These are phyloP conservation scores for Microcaecilia unicolor DNA, from an alignment of 2,797 vertebrate species.

Conservation along the genomic window DNA sequence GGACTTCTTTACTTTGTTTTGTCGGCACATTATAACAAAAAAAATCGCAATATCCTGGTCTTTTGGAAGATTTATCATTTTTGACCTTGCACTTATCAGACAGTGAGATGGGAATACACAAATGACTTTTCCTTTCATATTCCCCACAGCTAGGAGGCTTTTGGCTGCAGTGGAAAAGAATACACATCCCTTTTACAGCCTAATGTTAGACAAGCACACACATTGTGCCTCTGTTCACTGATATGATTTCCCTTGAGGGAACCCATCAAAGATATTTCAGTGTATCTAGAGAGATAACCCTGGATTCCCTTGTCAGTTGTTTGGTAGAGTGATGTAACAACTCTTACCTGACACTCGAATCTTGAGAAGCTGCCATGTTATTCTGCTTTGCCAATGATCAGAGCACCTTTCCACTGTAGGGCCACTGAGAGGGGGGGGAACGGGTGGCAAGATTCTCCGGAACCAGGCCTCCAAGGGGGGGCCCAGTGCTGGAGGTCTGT, in stretches of 20 bases:
- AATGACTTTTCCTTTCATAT: too few species aligned
- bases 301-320: conserved; percentile 23
- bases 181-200: background rate
- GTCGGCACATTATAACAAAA: too few species aligned
- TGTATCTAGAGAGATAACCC: conserved; percentile 26
- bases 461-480: too few species aligned
- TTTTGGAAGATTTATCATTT: too few species aligned
- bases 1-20: too few species aligned
- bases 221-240: conserved; percentile 13
- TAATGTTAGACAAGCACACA: background rate
- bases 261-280: conserved; percentile 32
- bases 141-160: background rate
- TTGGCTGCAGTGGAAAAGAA: background rate
- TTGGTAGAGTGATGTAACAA: conserved; percentile 2
- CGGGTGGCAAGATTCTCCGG: too few species aligned
- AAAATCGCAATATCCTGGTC: too few species aligned
- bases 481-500: too few species aligned
- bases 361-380: background rate
- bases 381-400: too few species aligned
- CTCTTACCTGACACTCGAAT: conserved; percentile 11
- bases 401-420: too few species aligned
- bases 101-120: too few species aligned
- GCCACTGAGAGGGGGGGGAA: too few species aligned
- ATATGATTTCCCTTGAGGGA: conserved; percentile 35
- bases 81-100: background rate